These are phyloP conservation scores for Goniozus legneri DNA, from an alignment of 1,140 invertebrate genomes.

Conservation along the genomic window DNA sequence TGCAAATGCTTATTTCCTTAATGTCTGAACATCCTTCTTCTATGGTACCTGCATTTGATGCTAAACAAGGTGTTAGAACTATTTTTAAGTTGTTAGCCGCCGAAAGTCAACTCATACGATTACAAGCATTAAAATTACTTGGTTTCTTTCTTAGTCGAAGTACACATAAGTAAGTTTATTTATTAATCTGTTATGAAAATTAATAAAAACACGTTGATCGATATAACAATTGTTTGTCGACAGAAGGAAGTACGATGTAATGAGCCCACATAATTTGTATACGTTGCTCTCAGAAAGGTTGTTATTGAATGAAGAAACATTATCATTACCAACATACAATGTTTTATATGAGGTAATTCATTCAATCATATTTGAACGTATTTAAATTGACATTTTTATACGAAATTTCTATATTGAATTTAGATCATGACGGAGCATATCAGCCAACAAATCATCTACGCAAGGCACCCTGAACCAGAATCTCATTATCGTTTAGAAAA, in stretches of 20 bases:
- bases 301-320: slow-evolving; percentile 81
- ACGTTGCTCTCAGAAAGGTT: slow-evolving; percentile 91
- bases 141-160: slow-evolving; percentile 93
- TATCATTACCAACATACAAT: slow-evolving; percentile 94
- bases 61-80: slow-evolving; percentile 91
- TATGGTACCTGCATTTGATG: slow-evolving; percentile 98
- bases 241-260: slow-evolving; percentile 96
- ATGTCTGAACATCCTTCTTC: slow-evolving; percentile 98
- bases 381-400: background rate
- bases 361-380: background rate
- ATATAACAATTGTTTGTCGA: background rate
- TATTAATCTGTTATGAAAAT: background rate
- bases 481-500: slow-evolving; percentile 94
- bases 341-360: slow-evolving; percentile 87
- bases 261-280: slow-evolving; percentile 98
- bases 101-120: slow-evolving; percentile 89
- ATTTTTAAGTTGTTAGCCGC: slow-evolving; percentile 96
- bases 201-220: too few species aligned
- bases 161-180: slow-evolving; percentile 84
- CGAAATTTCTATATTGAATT: slow-evolving; percentile 19
- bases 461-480: slow-evolving; percentile 89
- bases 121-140: slow-evolving; percentile 93
- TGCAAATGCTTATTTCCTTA: slow-evolving; percentile 93
- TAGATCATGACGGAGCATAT: slow-evolving; percentile 95
- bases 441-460: slow-evolving; percentile 88